These are phyloP conservation scores for Nemotelus nigrinus DNA, from an alignment of 2,888 invertebrate species.

Conservation along the genomic window DNA sequence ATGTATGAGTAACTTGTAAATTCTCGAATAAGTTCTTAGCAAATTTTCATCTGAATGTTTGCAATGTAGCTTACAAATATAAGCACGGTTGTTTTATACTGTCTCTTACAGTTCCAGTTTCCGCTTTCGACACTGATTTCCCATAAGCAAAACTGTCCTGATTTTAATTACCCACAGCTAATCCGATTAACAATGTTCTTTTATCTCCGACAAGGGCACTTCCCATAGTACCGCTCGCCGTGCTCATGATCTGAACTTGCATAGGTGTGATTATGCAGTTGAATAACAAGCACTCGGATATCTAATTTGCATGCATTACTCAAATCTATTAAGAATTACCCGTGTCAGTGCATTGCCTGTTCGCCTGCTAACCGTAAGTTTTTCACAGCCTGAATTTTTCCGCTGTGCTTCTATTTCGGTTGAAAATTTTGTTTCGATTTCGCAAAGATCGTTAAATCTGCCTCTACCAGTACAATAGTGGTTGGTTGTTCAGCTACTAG, in stretches of 20 bases:
- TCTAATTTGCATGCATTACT: constrained; percentile 43
- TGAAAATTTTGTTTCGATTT: constrained; percentile 21
- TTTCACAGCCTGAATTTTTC: constrained; percentile 22
- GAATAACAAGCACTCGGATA: background rate
- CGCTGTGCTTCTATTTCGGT: constrained; percentile 15
- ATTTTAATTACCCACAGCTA: background rate
- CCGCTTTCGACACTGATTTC: background rate
- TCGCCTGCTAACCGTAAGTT: constrained; percentile 14
- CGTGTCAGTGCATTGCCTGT: constrained; percentile 5
- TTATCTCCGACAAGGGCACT: background rate
- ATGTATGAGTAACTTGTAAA: too few species aligned
- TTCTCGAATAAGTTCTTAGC: too few species aligned
- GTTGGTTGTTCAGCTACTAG: background rate
- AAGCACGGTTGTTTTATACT: too few species aligned
- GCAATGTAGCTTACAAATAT: too few species aligned
- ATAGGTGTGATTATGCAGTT: constrained; percentile 24
- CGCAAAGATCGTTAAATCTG: constrained; percentile 1
- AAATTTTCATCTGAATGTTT: too few species aligned
- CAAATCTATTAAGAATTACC: constrained; percentile 33
- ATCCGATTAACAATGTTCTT: constrained; percentile 21
- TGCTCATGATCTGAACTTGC: constrained; percentile 3
- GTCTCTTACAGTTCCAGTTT: too few species aligned
- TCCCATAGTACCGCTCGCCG: background rate
- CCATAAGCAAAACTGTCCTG: constrained; percentile 20
- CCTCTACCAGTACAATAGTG: constrained; percentile 1